Percentiles rank a stretch among this genome's conserved stretches.
Evolutionary conservation across 2,888 invertebrate species (phyloP).

Genomic region (Diogma glabrata): DNA sequence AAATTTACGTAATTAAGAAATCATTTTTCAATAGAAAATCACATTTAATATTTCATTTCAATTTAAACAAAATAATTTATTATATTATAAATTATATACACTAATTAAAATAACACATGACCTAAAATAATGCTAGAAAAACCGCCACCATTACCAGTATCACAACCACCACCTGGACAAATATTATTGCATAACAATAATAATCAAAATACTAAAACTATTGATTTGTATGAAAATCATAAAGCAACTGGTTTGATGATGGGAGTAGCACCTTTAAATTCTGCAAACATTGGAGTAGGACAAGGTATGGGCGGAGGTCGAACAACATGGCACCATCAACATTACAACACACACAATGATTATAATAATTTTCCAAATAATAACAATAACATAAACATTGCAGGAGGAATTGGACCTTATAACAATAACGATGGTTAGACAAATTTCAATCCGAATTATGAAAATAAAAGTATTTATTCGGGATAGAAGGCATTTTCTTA

Average conservation of each 20-base stretch:
- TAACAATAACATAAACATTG: constrained; percentile 17
- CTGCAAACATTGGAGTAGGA: neutral
- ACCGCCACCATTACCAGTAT: constrained; percentile 37
- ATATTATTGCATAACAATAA: neutral
- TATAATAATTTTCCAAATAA: constrained; percentile 35
- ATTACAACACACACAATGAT: constrained; percentile 27
- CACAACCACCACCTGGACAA: constrained; percentile 33
- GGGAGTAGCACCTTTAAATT: constrained; percentile 17
- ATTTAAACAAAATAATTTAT: too few species aligned
- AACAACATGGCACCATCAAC: constrained; percentile 31
- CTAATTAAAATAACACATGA: too few species aligned
- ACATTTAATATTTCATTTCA: too few species aligned
- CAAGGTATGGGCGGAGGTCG: constrained; percentile 23
- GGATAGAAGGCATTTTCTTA: neutral
- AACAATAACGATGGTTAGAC: constrained; percentile 7
- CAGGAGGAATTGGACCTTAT: neutral
- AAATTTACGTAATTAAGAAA: too few species aligned
- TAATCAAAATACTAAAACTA: neutral
- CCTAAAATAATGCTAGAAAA: constrained; percentile 25
- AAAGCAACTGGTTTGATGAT: constrained; percentile 20
- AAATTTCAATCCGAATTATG: too few species aligned
- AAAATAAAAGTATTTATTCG: constrained; percentile 2
- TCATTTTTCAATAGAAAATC: too few species aligned
- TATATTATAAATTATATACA: too few species aligned
- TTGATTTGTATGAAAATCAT: constrained; percentile 15